phyloP scores from a whole-genome alignment of 37 sponge, comb jelly and placozoan species.

The Spongilla lacustris region DNA sequence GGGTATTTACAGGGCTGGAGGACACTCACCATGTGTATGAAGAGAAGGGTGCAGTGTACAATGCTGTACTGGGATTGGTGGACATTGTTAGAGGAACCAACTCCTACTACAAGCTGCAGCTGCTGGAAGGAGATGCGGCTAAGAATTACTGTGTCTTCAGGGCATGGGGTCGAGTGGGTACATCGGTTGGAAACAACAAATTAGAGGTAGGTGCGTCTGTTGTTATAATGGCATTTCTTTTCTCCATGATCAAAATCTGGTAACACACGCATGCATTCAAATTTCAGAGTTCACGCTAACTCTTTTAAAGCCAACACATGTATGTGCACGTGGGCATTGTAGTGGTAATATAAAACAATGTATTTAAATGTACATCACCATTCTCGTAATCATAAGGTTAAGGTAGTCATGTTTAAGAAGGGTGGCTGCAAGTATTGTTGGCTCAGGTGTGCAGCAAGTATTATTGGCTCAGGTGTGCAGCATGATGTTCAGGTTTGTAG shows the following conservation, averaged over 20 bases:
- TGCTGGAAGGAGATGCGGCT: constrained; percentile 75
- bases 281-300: neutral
- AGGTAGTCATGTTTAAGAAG: no score
- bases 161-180: constrained; percentile 98
- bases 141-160: constrained; percentile 81
- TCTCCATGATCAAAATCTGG: neutral
- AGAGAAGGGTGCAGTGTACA: constrained; percentile 71
- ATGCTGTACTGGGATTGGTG: constrained; percentile 95
- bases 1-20: constrained; percentile 61
- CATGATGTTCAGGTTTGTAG: no score
- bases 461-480: no score
- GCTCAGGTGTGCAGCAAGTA: no score
- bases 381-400: no score
- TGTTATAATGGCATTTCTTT: neutral
- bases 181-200: constrained; percentile 90
- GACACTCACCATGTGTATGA: constrained; percentile 82
- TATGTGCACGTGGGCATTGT: no score
- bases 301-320: no score
- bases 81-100: constrained; percentile 90
- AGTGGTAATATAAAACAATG: no score
- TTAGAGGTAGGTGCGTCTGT: constrained; percentile 60
- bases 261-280: no score
- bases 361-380: no score
- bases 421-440: no score
- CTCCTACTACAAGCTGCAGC: constrained; percentile 98